These are phyloP conservation scores for Indicator maculatus DNA, from an alignment of 2,113 vertebrate species.

Conservation along the genomic window DNA sequence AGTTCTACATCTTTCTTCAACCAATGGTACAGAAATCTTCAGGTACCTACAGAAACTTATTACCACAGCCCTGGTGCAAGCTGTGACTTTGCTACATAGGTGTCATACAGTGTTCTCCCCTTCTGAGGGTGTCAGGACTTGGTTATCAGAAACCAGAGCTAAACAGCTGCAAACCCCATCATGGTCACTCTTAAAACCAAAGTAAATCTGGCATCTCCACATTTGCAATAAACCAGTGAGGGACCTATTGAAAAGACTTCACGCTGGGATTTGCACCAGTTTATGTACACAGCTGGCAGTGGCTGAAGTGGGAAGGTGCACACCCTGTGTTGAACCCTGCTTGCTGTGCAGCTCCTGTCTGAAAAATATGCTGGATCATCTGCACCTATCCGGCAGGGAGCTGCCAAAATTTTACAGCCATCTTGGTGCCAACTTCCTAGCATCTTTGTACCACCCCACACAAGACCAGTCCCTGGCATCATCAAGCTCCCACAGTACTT, in stretches of 20 bases:
- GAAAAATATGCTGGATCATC: not conserved
- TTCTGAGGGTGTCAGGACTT: not conserved
- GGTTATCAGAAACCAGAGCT: not conserved
- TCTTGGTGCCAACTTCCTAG: not conserved
- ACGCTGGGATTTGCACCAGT: not conserved
- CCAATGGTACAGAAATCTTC: not conserved
- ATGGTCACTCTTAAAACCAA: not conserved
- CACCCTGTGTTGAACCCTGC: not conserved
- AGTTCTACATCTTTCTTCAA: not conserved
- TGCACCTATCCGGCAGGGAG: not conserved
- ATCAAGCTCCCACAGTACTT: accelerated
- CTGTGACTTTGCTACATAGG: accelerated
- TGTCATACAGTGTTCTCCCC: not conserved
- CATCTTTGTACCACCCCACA: accelerated
- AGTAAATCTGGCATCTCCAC: not conserved
- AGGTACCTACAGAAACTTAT: accelerated
- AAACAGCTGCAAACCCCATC: not conserved
- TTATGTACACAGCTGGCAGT: not conserved
- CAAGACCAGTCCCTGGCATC: accelerated
- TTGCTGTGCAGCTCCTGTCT: not conserved
- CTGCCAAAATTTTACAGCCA: not conserved
- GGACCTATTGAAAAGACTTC: not conserved
- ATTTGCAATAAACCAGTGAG: not conserved
- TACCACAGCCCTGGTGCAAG: not conserved
- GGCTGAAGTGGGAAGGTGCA: not conserved